Evolutionary conservation across 2,113 vertebrate genomes (phyloP), one percentile per base, ranked within the genome.

Genomic region (Sander vitreus): DNA sequence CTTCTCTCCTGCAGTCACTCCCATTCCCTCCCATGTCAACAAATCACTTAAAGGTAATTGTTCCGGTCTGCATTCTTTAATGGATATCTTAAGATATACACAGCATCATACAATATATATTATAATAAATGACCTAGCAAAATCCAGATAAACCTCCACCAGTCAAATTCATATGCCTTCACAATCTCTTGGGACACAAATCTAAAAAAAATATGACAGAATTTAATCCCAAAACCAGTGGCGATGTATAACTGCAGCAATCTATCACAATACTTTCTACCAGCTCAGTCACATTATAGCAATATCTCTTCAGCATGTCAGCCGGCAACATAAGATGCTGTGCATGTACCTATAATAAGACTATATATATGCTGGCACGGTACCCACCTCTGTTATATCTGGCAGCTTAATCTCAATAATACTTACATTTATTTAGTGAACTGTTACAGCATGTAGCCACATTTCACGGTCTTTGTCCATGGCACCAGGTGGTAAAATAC

Each of bases 301-400:
- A 51, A 55, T 51, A 65, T 59, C 71, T 62, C 53, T 84, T 30
- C 30, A 69, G 84, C 59, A 47, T 57, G 67, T 81, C 80, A 65
- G 3, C 33, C 25, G 0, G 51, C 55, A 48, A 62, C 57, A 55
- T 54, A 66, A 69, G 64, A 62, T 3, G 18, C 30, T 25, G 58
- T 18, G 18, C 69, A 68, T 27, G 64, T 43, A 50, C 48, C 60
- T 48, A 50, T 76, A 76, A 72, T 67, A 55, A 62, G 47, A 84
- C 77, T 65, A 81, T 80, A 70, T 83, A 73, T 71, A 88, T 84
- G 63, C 68, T 63, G 43, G 81, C 51, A 65, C 36, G 5, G 47
- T 18, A 33, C 54, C 60, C 30, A 33, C 63, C 67, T 77, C 78
- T 19, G 67, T n/a, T 65, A 18, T 8, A 67, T 63, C 63, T 39